Evolutionary conservation across 2,113 vertebrate species (phyloP).

Genomic region (Anhinga rufa): DNA sequence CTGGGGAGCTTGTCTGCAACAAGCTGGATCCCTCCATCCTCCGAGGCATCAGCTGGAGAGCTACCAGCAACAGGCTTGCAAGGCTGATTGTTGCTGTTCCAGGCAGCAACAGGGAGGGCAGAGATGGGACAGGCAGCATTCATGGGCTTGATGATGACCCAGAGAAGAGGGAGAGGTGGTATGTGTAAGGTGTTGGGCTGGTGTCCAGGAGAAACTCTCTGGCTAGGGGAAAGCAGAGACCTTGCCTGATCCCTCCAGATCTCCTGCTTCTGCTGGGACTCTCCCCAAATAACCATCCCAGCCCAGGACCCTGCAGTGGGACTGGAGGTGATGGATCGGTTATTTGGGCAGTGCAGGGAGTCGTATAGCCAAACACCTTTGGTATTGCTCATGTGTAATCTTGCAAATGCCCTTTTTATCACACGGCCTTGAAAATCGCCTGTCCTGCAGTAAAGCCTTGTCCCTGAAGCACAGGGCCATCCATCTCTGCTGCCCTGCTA

Average conservation of each 20-base stretch:
- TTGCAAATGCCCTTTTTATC: neutral
- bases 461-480: neutral
- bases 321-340: neutral
- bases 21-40: neutral
- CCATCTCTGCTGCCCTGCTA: neutral
- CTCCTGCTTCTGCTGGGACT: neutral
- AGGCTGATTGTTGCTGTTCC: neutral
- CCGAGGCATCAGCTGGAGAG: neutral
- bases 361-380: neutral
- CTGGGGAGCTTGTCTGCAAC: neutral
- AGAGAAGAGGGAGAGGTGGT: neutral
- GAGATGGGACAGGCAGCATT: neutral
- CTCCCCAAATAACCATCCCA: too few species aligned
- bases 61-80: neutral
- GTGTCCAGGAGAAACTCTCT: neutral
- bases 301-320: neutral
- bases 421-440: neutral
- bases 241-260: neutral
- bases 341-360: neutral
- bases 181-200: neutral
- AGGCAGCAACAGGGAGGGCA: neutral
- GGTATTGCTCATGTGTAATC: neutral
- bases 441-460: neutral
- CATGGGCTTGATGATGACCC: rapidly evolving
- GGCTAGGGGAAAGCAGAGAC: neutral